Percentiles rank a stretch among this genome's conserved stretches.
Evolutionary conservation across 2,113 vertebrate species (phyloP).

Genomic region (Motacilla tschutschensis): DNA sequence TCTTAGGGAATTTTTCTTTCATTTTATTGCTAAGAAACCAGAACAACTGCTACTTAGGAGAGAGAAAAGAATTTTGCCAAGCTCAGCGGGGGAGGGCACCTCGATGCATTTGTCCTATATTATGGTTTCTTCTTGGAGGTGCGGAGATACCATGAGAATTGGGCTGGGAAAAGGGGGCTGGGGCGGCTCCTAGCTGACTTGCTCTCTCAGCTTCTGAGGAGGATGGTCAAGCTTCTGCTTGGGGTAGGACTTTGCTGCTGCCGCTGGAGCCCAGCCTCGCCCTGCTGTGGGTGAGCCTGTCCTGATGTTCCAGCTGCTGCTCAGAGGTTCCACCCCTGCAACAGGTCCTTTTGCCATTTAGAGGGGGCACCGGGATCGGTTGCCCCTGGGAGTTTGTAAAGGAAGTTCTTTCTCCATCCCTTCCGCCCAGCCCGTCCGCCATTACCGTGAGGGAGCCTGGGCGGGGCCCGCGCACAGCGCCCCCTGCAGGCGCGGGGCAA

Average conservation of each 20-base stretch:
- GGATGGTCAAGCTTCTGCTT: background rate
- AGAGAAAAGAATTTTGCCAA: background rate
- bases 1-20: background rate
- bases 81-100: background rate
- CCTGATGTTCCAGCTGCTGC: background rate
- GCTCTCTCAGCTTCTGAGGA: background rate
- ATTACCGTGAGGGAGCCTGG: accelerated
- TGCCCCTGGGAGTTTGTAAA: too few species aligned
- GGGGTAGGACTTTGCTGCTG: too few species aligned
- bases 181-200: background rate
- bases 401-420: accelerated
- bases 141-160: background rate
- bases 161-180: background rate
- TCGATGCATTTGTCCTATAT: background rate
- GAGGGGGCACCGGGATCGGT: background rate
- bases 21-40: background rate
- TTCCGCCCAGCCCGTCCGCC: accelerated
- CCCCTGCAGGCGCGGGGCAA: background rate
- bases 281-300: background rate
- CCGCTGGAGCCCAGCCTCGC: accelerated
- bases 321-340: background rate
- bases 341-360: background rate
- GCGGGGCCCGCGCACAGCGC: background rate
- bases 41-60: background rate
- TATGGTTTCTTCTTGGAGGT: background rate